phyloP scores from a whole-genome alignment of 2,113 vertebrate species.

The Calonectris borealis region DNA sequence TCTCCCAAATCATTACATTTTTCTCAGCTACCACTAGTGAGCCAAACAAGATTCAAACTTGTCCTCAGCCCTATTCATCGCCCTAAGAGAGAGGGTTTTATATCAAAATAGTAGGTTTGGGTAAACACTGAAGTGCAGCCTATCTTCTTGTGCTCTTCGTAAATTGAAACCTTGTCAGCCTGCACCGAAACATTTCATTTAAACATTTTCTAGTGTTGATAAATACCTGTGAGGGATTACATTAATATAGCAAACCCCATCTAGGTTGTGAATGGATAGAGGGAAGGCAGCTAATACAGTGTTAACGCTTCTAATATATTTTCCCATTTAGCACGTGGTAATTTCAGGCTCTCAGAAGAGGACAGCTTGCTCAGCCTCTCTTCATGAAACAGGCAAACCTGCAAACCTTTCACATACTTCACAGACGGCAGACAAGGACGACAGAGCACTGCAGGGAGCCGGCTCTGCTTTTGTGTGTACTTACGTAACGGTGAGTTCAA shows the following conservation, averaged over 20 bases:
- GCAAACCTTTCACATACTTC: neutral
- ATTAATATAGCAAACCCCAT: neutral
- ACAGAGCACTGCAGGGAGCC: neutral
- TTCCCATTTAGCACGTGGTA: neutral
- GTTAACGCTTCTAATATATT: neutral
- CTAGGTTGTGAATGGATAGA: neutral
- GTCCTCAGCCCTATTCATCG: neutral
- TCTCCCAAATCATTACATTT: neutral
- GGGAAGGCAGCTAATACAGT: neutral
- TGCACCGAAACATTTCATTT: conserved; percentile 33
- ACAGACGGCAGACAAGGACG: neutral
- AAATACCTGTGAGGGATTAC: neutral
- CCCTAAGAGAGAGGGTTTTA: conserved; percentile 10
- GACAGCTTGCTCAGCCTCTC: neutral
- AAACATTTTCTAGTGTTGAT: neutral
- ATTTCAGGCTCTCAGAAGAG: neutral
- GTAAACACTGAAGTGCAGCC: neutral
- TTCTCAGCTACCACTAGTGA: neutral
- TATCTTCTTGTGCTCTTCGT: neutral
- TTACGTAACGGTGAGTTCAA: neutral
- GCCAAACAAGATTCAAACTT: neutral
- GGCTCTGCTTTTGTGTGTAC: neutral
- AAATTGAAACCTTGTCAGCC: conserved; percentile 38
- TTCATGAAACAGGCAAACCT: neutral
- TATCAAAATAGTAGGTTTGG: conserved; percentile 2